These are phyloP conservation scores for Drosophila melanogaster DNA, from an alignment of 1,140 invertebrate species.

Conservation along the genomic window DNA sequence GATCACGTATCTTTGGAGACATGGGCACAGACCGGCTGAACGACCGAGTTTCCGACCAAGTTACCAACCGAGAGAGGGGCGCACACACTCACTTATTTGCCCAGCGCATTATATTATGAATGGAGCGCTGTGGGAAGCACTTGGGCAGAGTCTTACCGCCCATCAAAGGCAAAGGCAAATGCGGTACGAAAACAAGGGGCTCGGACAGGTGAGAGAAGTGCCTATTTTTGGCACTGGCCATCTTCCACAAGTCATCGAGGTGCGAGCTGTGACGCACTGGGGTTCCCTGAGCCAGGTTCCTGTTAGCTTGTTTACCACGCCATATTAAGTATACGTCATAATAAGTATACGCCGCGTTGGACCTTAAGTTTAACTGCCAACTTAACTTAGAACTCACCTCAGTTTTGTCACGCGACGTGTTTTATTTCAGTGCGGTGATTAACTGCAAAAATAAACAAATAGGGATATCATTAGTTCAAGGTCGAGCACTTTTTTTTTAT, in stretches of 20 bases:
- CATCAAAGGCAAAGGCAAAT: background rate
- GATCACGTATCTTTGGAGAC: background rate
- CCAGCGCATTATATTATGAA: constrained; percentile 45
- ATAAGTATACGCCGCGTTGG: background rate
- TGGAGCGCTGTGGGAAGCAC: constrained; percentile 40
- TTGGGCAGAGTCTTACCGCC: constrained; percentile 7
- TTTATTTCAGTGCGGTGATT: background rate
- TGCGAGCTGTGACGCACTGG: constrained; percentile 38
- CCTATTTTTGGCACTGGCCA: constrained; percentile 45
- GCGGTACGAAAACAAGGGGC: constrained; percentile 28
- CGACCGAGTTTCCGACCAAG: too few species aligned
- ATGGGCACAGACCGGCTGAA: background rate
- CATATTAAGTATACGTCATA: constrained; percentile 28
- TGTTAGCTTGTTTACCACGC: background rate
- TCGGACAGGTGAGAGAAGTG: constrained; percentile 42
- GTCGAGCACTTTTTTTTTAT: too few species aligned
- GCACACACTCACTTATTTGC: constrained; percentile 44
- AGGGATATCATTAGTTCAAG: background rate
- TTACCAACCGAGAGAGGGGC: background rate
- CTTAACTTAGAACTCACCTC: constrained; percentile 7
- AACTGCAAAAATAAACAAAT: background rate
- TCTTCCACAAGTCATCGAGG: constrained; percentile 37
- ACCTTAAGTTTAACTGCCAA: too few species aligned
- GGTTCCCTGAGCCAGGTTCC: constrained; percentile 28
- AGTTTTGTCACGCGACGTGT: background rate